Conservation (phyloP, 2,113 vertebrate genomes). For the Alligator sinensis region DNA sequence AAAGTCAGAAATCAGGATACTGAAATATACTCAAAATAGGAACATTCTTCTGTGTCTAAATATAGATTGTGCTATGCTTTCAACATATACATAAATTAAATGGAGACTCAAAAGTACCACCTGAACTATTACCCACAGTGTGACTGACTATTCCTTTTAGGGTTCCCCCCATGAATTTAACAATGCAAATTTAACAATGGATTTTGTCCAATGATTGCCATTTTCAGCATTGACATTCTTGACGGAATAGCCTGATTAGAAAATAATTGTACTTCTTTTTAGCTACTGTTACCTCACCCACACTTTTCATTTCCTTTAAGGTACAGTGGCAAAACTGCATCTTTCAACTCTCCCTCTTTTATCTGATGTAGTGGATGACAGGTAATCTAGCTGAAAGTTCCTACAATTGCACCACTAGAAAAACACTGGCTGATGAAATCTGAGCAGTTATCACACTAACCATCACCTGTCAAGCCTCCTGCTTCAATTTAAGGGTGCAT, state of each 20-base stretch:
- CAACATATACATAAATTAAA: conserved; percentile 54
- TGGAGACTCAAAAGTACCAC: conserved; percentile 17
- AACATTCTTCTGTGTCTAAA: conserved; percentile 55
- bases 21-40: conserved; percentile 64
- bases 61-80: conserved; percentile 52
- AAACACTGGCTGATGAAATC: conserved; percentile 98
- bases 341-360: conserved; percentile 93
- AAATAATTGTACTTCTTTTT: conserved; percentile 80
- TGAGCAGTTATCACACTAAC: conserved; percentile 99
- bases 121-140: conserved; percentile 34
- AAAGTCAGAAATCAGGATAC: conserved; percentile 47
- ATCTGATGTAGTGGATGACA: conserved; percentile 98
- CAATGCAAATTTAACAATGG: conserved; percentile 76
- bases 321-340: conserved; percentile 86
- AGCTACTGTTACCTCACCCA: conserved; percentile 77
- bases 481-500: conserved; percentile 99
- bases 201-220: conserved; percentile 69
- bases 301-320: conserved; percentile 86
- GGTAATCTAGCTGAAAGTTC: conserved; percentile 99
- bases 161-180: conserved; percentile 56
- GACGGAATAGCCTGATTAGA: conserved; percentile 79
- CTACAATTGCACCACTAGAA: conserved; percentile 95
- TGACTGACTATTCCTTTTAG: conserved; percentile 45
- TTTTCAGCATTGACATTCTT: conserved; percentile 73
- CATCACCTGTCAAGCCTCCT: conserved; percentile 99